Base-by-base conservation (phyloP, 2,797 vertebrate species). In the Falco concolor region DNA sequence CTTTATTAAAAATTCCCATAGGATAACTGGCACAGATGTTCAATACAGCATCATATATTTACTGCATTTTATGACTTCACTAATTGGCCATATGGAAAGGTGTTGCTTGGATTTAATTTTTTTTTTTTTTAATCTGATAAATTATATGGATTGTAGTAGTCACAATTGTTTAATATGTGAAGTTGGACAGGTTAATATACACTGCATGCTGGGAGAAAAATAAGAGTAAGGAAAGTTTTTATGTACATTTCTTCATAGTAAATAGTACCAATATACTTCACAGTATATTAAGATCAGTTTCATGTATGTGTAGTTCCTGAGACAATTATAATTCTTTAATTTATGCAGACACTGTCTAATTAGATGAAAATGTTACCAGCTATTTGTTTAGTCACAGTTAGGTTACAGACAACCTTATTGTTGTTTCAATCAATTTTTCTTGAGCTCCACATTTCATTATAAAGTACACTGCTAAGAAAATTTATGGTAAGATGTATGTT, bases 1-100 rank as follows among this genome's bases (percentile, higher is more conserved):
- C 98, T 98, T 98, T 98, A 98, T 98, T 98, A 98, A 98, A 98
- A 98, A 98, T 98, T 98, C 98, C 98, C 98, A 98, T 98, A 98
- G 98, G 98, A 98, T 98, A 97, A 97, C 97, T 96, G 94, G 97
- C 98, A 98, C 98, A 99, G 98, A 99, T 98, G 98, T 98, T 98
- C 95, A 96, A 98, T 98, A 97, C 97, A 93, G 91, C 96, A 96
- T 98, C 97, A 96, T 98, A 98, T 98, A 98, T 98, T 98, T 97
- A 95, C 97, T 94, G 96, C 93, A 87, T 98, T 98, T 98, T 98
- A 98, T 34, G 95, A 97, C 97, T 98, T 97, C 96, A 94, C 97
- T 98, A 98, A 98, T 98, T 98, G 97, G 98, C 98, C 98, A 98
- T 98, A 98, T 98, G 98, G 98, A 98, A 98, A 98, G 98, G 98